Evolutionary conservation across 2,888 invertebrate species (phyloP), one percentile per base, ranked within the genome.

Genomic region (Synanthedon vespiformis): DNA sequence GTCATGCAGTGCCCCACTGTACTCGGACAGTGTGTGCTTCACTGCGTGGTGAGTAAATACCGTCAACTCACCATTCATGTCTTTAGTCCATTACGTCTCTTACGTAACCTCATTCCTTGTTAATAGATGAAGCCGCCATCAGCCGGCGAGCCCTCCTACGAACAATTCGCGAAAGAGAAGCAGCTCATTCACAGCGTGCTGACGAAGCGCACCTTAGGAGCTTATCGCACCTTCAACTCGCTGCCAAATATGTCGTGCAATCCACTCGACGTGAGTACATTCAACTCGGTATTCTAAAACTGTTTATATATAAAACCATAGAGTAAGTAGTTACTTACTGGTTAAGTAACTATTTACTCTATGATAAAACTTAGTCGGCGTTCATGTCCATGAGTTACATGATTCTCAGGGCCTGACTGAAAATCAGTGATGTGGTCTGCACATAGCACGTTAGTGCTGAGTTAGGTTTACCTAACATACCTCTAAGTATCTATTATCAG

Each of bases 1-100:
- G 96, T 97, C 18, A 94, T 94, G 88, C 79, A 77, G 64, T 99
- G 99, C 74, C 94, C 98, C 8, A 94, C 95, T 5, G 94, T 95
- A 27, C 88, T 96, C 52, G 99, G 98, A 8, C 98, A 98, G 90
- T 91, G 93, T 40, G 92, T 92, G 2, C 91, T 98, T 80, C 96
- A 96, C 74, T 93, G 94, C 53, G 93, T 71, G 52, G 76, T 77
- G 4, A 61, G 70, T 58, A 13, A n/a, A 13, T 0, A 34, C 34
- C 34, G 8, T 34, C 10, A 34, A 34, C 34, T 34, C 8, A 34
- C 10, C 34, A 10, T 34, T 34, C 34, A 34, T 34, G 6, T 34
- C 34, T 10, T 34, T 34, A 34, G 8, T 47, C 14, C 5, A 47
- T 47, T 6, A 34, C 34, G 5, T 34, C 34, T 34, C 34, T 34